Evolutionary conservation across 2,888 invertebrate genomes (phyloP), one percentile per base, ranked within the genome.

Genomic region (Notodonta ziczac): DNA sequence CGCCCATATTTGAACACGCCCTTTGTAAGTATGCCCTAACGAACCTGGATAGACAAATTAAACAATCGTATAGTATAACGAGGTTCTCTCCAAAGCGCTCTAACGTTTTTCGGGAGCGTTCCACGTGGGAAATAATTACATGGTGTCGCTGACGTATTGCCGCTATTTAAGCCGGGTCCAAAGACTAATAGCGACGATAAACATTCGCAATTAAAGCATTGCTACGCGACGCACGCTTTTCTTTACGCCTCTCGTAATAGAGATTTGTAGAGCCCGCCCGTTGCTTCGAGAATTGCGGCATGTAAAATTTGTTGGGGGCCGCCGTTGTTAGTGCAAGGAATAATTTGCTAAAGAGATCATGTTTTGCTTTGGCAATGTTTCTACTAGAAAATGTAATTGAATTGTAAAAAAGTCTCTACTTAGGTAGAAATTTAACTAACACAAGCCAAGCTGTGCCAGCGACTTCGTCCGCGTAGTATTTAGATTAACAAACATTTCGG

Each of bases 141-240:
- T 87, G 88, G 87, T 85, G 82, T 74, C 86, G 76, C 90, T 92
- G 90, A 93, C 89, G 88, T 92, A 93, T 88, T 89, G 83, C 82
- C 83, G 89, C 92, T 90, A 90, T 91, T 92, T 91, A 91, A 90
- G 88, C 86, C 83, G 80, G 76, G 83, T 87, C 87, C 87, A 87
- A 85, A 91, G 93, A 93, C 86, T 88, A 91, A 93, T 93, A 83
- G 86, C 77, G 69, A 86, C 89, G 90, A 92, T 93, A 93, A 93
- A 92, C 89, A 90, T 85, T 79, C 82, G 86, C 91, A 93, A 93
- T 93, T 92, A 92, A 93, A 92, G 87, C 91, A 91, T 92, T 89
- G 91, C 90, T 81, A 90, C 83, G 86, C 92, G 92, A 91, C 91
- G 89, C 91, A 90, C 91, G 90, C 88, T 80, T 90, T 90, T 92